These are phyloP conservation scores for Agrilus cyanescens DNA, from an alignment of 2,888 invertebrate genomes.

Conservation along the genomic window DNA sequence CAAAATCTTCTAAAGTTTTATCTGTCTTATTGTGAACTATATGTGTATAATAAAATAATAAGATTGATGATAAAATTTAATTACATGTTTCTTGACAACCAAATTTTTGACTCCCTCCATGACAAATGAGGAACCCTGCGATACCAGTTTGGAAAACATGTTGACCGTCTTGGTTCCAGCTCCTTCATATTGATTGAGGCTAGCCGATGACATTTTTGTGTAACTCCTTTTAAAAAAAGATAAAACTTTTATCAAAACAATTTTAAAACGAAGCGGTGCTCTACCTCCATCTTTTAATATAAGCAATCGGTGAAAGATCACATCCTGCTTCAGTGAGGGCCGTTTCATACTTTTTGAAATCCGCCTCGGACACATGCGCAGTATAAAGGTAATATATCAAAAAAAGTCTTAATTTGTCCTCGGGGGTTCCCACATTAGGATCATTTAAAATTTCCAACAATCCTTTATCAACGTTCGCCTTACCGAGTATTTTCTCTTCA, in stretches of 20 bases:
- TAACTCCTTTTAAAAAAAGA: slow-evolving; percentile 48
- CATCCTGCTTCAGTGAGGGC: slow-evolving; percentile 71
- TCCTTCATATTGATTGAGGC: slow-evolving; percentile 76
- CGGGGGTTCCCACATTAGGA: slow-evolving; percentile 73
- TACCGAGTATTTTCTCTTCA: slow-evolving; percentile 96
- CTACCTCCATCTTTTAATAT: slow-evolving; percentile 87
- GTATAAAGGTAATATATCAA: slow-evolving; percentile 86
- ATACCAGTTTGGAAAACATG: slow-evolving; percentile 97
- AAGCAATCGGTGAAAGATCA: slow-evolving; percentile 74
- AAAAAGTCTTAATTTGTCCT: slow-evolving; percentile 88
- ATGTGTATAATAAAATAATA: slow-evolving; percentile 1
- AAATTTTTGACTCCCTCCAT: slow-evolving; percentile 99
- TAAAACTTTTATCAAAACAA: background rate
- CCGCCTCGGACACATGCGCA: slow-evolving; percentile 64
- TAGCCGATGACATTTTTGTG: slow-evolving; percentile 55
- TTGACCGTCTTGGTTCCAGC: slow-evolving; percentile 91
- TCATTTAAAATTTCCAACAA: slow-evolving; percentile 82
- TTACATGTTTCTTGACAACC: slow-evolving; percentile 93
- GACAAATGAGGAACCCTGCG: slow-evolving; percentile 94
- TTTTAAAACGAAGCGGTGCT: background rate
- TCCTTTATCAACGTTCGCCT: slow-evolving; percentile 67
- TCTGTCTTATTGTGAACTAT: background rate
- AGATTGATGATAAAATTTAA: slow-evolving; percentile 21
- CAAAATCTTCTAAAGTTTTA: slow-evolving; percentile 1
- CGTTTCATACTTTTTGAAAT: slow-evolving; percentile 73